Base-by-base conservation (phyloP, 92 coral and sea anemone genomes). In the Diadumene lineata region DNA sequence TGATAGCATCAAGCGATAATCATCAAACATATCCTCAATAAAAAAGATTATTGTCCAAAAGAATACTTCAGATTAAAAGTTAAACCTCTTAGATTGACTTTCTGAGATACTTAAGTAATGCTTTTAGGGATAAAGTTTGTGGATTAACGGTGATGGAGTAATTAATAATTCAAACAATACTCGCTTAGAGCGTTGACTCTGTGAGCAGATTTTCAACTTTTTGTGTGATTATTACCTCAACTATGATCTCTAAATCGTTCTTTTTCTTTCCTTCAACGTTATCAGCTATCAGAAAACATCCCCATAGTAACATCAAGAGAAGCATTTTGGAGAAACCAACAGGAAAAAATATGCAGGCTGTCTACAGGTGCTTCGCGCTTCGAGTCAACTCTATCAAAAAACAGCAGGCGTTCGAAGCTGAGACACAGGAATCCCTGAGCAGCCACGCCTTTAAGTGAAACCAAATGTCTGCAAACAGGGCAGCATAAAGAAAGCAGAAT, bases 221-320 rank as follows among this genome's bases (percentile, higher is more conserved):
- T n/a, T n/a, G n/a, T n/a, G 48, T 13, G 13, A 38, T 38, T 13
- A 6, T 23, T 70, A 93, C 98, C 93, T 90, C 93, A 24, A 92
- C 86, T 13, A 88, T 44, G 10, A 89, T 68, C 50, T 93, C 82
- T 32, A 93, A 69, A 24, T 83, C 93, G 55, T 85, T 79, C 73
- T 85, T 87, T 73, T 84, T 78, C 77, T 87, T 85, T 2, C 86
- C 86, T 74, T 73, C 87, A 7, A 33, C 51, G 58, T 44, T 55
- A 62, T 31, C 50, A 46, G 53, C 69, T n/a, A 73, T 3, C 53
- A 76, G 26, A 44, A 83, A 44, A 0, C 70, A 17, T 57, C 78
- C 50, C 43, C 81, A 60, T 50, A 84, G 61, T 19, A 73, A 11
- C 31, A 67, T 25, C n/a, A 66, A 18, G 18, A 60, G 30, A 11